Base-by-base conservation (phyloP, 64 coral and sea anemone genomes). In the Trachythela sp. region DNA sequence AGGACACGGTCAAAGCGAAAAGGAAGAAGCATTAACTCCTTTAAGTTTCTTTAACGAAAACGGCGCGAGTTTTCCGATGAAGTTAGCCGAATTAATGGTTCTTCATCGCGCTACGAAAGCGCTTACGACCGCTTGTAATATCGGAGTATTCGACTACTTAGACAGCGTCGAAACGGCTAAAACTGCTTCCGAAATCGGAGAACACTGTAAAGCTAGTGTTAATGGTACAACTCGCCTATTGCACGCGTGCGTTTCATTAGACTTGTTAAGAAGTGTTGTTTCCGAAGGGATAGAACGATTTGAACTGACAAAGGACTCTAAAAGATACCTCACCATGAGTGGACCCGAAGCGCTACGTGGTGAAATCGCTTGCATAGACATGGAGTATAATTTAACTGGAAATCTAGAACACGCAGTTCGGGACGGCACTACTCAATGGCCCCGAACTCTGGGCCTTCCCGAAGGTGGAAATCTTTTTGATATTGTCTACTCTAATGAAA, bases 391-490 rank as follows among this genome's bases (percentile, higher is more conserved):
- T 15, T 37, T 80, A 10, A 39, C 37, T 3, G 75, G 75, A 17
- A 80, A 80, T 30, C 15, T 80, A 9, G 75, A 80, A 36, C 75
- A 80, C 30, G 75, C 75, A 8, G 75, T 80, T 37, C 0, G 75
- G 10, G 75, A 80, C 2, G 75, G 75, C 0, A 80, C 75, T 9
- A 80, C 75, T n/a, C 75, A 80, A 80, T 80, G 75, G 75, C 75
- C 75, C 9, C 75, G 75, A 35, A 80, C 75, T 9, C 33, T 80
- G 1, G 75, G 75, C 4, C 75, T 80, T 39, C 75, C 75, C 13
- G 75, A 80, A 80, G 75, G 75, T 80, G 75, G 75, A 6, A 80
- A 80, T 80, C 75, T 80, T 0, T 80, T 80, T 20, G 75, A 80
- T 8, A 9, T 80, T 0, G 75, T 80, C 0, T 80, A 80, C 75